Percentiles rank a stretch among this genome's conserved stretches.
phyloP scores from a whole-genome alignment of 1,140 invertebrate species.

The Proctacanthus coquilletti region DNA sequence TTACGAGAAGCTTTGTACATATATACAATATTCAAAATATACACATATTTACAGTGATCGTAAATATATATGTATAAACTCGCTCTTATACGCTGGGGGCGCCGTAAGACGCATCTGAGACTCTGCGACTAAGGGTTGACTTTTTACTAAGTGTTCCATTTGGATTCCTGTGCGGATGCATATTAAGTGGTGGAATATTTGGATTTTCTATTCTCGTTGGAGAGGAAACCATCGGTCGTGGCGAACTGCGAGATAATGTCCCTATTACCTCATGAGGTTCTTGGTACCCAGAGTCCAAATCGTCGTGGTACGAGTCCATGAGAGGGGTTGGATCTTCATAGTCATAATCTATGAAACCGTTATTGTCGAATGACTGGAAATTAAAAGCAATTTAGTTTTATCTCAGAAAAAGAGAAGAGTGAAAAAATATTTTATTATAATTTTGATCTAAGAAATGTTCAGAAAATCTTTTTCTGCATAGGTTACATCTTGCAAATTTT shows the following conservation, averaged over 20 bases:
- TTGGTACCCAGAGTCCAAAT: constrained; percentile 35
- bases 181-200: constrained; percentile 57
- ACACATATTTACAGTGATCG: no score
- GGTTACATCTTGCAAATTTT: no score
- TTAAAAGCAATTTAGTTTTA: no score
- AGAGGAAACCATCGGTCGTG: constrained; percentile 46
- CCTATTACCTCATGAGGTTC: constrained; percentile 33
- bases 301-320: constrained; percentile 54
- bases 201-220: constrained; percentile 65
- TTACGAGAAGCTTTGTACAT: no score
- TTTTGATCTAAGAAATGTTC: no score
- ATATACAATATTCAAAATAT: no score
- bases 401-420: no score
- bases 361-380: constrained; percentile 46
- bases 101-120: constrained; percentile 41
- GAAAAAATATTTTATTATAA: no score
- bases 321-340: constrained; percentile 54
- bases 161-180: constrained; percentile 41
- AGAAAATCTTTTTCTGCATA: no score
- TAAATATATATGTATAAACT: no score
- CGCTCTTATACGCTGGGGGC: no score
- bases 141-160: constrained; percentile 33
- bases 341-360: constrained; percentile 54
- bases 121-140: constrained; percentile 38
- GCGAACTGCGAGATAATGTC: constrained; percentile 32